A percentile compares a stretch with the other conserved stretches of the same genome.
phyloP scores from a whole-genome alignment of 2,888 invertebrate genomes.

The Limnephilus rhombicus region DNA sequence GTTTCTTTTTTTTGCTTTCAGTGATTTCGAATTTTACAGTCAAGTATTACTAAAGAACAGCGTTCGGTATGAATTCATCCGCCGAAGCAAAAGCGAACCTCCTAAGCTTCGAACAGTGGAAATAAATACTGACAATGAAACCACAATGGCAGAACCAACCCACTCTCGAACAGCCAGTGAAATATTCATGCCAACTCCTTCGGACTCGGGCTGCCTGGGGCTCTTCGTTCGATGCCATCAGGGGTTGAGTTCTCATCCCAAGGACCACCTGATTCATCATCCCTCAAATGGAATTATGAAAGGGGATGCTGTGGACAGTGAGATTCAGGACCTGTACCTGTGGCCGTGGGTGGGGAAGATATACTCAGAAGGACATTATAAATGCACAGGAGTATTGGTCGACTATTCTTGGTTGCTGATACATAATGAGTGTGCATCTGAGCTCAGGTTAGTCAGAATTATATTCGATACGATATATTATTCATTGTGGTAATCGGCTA shows the following conservation, averaged over 20 bases:
- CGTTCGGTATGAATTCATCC: conserved; percentile 37
- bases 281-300: conserved; percentile 31
- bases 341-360: conserved; percentile 88
- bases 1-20: conserved; percentile 55
- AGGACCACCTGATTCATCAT: conserved; percentile 63
- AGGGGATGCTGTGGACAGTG: conserved; percentile 65
- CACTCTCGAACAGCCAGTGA: conserved; percentile 16
- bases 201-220: conserved; percentile 72
- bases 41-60: conserved; percentile 66
- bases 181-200: conserved; percentile 40
- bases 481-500: not conserved
- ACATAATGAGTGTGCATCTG: conserved; percentile 76
- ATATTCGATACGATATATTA: not conserved
- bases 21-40: conserved; percentile 69
- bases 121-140: not conserved
- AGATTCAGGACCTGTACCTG: conserved; percentile 70
- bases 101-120: conserved; percentile 8
- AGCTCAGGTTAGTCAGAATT: conserved; percentile 71
- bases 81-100: conserved; percentile 39
- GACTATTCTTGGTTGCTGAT: conserved; percentile 83
- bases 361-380: conserved; percentile 83
- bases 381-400: conserved; percentile 84
- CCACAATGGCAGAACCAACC: not conserved
- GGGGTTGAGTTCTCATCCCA: conserved; percentile 71
- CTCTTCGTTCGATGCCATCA: conserved; percentile 78